Base-by-base conservation (phyloP, 35 echinoderm and acorn worm genomes). In the Amphiura filiformis region DNA sequence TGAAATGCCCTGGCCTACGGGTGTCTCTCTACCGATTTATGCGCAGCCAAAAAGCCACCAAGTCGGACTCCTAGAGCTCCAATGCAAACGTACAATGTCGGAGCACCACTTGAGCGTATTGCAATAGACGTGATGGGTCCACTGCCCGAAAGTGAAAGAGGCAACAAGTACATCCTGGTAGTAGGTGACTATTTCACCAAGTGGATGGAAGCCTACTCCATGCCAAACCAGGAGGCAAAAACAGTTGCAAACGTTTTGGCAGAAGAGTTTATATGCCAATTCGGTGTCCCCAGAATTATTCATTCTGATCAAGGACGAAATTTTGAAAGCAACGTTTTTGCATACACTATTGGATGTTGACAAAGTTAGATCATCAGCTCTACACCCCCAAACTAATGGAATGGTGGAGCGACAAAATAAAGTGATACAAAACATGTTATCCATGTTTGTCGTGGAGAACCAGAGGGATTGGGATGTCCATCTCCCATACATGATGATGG, bases 361-460 rank as follows among this genome's bases (percentile, higher is more conserved):
- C 2, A 94, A 91, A 56, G 87, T 40, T 4, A 76, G 83, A 64
- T 87, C 84, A 0, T 87, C 85, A 31, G 75, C 93, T 17, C 70
- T 87, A 28, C 84, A 90, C 37, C 93, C 89, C 26, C 78, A 82
- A 86, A 57, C 76, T 37, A 88, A 94, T 64, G 92, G 92, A 22
- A 93, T 89, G 92, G 82, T 93, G 23, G 87, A 89, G 39, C 39
- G 92, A 41, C 88, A 80, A 22, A 93, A 93, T 52, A 33, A 85
- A 80, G 89, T 22, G 31, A 83, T 94, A 1, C 28, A 94, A 41
- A 77, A 61, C 1, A 57, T 75, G 87, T 90, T 89, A 22, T 78
- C 87, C 9, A 89, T 84, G 70, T 76, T 89, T 81, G 92, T 94
- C 0, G 76, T 65, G 0, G 86, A 0, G 13, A 82, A 86, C 31